A percentile compares a stretch with the other conserved stretches of the same genome.
Conservation (phyloP, 2,113 vertebrate species). For the Coregonus clupeaformis region DNA sequence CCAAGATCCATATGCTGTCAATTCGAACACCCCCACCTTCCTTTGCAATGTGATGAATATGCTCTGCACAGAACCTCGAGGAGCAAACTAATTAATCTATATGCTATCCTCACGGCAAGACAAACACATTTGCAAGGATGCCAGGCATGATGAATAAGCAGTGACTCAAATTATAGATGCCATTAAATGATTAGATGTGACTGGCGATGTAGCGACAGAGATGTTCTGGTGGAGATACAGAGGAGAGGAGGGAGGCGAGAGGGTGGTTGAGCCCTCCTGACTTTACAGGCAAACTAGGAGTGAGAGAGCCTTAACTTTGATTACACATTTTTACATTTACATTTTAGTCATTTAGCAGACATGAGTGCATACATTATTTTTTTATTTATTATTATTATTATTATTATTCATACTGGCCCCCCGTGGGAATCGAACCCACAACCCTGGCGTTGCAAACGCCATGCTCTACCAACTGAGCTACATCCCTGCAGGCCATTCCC, state of each 20-base stretch:
- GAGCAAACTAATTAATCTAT: slow-evolving; percentile 19
- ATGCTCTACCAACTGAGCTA: no score
- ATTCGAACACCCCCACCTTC: slow-evolving; percentile 8
- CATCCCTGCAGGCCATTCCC: no score
- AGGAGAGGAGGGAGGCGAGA: slow-evolving; percentile 33
- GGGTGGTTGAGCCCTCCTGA: slow-evolving; percentile 30
- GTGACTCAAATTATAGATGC: slow-evolving; percentile 34
- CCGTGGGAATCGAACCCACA: no score
- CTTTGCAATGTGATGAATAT: slow-evolving; percentile 21
- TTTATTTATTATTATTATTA: no score
- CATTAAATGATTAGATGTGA: slow-evolving; percentile 19
- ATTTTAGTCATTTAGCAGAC: no score
- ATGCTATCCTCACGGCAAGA: slow-evolving; percentile 27
- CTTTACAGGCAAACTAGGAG: slow-evolving; percentile 21
- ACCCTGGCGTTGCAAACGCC: no score
- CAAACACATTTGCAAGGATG: slow-evolving; percentile 29
- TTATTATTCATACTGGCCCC: no score
- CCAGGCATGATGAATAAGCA: slow-evolving; percentile 21
- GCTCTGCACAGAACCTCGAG: neutral
- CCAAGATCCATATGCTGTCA: slow-evolving; percentile 41
- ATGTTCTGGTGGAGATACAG: slow-evolving; percentile 8
- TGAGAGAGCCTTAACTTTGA: slow-evolving; percentile 32
- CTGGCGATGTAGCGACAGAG: slow-evolving; percentile 7
- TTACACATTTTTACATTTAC: no score
- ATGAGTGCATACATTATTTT: no score